Evolutionary conservation across 1,140 invertebrate species (phyloP), one percentile per base, ranked within the genome.

Genomic region (Eriocheir sinensis): DNA sequence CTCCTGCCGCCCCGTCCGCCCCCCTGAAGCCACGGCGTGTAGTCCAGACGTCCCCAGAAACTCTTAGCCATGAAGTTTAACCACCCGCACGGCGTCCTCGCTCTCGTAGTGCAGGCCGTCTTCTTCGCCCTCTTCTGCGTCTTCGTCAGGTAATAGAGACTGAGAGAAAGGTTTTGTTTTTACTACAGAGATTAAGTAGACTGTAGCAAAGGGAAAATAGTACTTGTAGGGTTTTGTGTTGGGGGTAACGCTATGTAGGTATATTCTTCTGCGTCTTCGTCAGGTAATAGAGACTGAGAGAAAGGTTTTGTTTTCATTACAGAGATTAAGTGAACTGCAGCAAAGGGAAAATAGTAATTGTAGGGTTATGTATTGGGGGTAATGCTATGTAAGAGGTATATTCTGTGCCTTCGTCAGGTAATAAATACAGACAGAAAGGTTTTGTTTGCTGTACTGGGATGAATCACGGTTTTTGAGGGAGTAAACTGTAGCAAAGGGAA

Each of bases 71-170:
- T 91, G 60, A 91, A 91, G 60, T 12, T 91, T 4, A 80, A 60
- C 15, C 90, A 91, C 90, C 21, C 40, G 27, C 90, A 91, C 60
- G 90, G 90, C 60, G 38, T 36, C 60, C 12, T 91, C 15, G 36
- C 44, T 34, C 6, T 80, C 15, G 27, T 91, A 17, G 4, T 91
- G 30, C 90, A 91, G 36, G 30, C 80, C 2, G 32, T 81, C 48
- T 91, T 91, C 90, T 80, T 91, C 90, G 41, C 81, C 6, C 90
- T 91, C 48, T 91, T 91, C 90, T 80, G 53, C 53, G 40, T 81
- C 90, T 91, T 91, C 90, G 90, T 30, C 60, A 91, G 90, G 81
- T 85, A 34, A 85, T 12, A 72, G 53, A 72, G 12, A 12, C 27
- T 72, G 27, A 72, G 53, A 72, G 27, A 27, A 72, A 27, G 53